Conservation (phyloP, 1,140 invertebrate species). For the Ganaspis sp. region DNA sequence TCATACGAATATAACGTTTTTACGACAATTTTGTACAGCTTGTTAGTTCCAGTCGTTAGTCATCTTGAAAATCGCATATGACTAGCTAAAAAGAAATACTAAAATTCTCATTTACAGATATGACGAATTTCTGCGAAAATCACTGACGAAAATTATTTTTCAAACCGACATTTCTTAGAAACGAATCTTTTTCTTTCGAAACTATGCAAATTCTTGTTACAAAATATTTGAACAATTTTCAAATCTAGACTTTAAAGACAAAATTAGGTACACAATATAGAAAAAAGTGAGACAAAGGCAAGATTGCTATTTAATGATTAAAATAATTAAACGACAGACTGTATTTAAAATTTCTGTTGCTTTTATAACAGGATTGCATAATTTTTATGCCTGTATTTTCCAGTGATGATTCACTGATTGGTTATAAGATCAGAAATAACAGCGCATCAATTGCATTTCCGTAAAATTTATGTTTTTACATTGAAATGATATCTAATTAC, state of each 20-base stretch:
- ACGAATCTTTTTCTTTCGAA: background rate
- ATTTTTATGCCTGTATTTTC: background rate
- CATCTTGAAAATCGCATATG: background rate
- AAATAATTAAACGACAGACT: too few species aligned
- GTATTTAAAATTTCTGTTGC: too few species aligned
- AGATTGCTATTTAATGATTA: background rate
- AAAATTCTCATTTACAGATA: background rate
- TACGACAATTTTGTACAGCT: background rate
- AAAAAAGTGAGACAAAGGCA: too few species aligned
- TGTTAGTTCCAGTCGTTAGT: slow-evolving; percentile 10
- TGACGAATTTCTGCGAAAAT: background rate
- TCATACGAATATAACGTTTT: background rate
- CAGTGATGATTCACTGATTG: background rate
- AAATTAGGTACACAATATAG: too few species aligned
- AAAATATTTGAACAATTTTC: background rate
- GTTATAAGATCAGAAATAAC: background rate
- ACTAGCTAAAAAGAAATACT: background rate
- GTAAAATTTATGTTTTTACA: slow-evolving; percentile 13
- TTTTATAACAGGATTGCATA: background rate
- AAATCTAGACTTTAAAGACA: too few species aligned
- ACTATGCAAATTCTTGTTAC: background rate
- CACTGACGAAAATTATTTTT: background rate
- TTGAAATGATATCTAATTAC: background rate
- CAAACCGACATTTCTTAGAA: background rate
- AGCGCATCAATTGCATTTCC: slow-evolving; percentile 5